A percentile compares a stretch with the other conserved stretches of the same genome.
Conservation (phyloP, 2,888 invertebrate genomes). For the Leptinotarsa peninsularis region DNA sequence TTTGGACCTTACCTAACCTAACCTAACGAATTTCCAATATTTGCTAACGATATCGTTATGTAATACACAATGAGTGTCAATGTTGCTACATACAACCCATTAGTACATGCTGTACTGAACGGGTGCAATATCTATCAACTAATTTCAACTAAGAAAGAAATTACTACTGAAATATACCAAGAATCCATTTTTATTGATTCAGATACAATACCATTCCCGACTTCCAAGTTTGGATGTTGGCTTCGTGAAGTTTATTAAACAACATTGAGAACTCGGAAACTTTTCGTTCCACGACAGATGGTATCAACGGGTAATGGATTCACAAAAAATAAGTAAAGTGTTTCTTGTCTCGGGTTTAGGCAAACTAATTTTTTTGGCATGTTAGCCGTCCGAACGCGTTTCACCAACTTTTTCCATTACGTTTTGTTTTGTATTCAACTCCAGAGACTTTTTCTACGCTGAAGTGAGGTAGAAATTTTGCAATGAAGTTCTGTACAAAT, state of each 20-base stretch:
- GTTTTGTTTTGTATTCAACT: neutral
- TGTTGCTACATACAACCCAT: too few species aligned
- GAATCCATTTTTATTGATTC: too few species aligned
- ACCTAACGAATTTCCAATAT: too few species aligned
- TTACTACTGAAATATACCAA: too few species aligned
- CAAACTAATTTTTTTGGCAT: neutral
- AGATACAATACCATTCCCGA: neutral
- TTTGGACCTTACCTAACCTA: too few species aligned
- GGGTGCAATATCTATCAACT: too few species aligned
- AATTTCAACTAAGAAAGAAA: too few species aligned
- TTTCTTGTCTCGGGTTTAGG: constrained; percentile 1
- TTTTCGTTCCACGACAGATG: constrained; percentile 1
- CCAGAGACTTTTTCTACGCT: neutral
- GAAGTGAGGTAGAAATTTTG: neutral
- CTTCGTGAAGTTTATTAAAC: neutral
- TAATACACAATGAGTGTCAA: too few species aligned
- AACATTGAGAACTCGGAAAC: constrained; percentile 4
- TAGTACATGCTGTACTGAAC: too few species aligned
- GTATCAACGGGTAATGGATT: constrained; percentile 8
- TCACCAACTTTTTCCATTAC: constrained; percentile 2
- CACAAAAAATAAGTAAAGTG: constrained; percentile 12
- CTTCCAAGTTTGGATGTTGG: neutral
- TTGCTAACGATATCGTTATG: too few species aligned
- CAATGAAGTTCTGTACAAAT: neutral
- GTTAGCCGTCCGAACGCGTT: neutral